Conservation (phyloP, 2,113 vertebrate species). For the Epinephelus cyanopodus region DNA sequence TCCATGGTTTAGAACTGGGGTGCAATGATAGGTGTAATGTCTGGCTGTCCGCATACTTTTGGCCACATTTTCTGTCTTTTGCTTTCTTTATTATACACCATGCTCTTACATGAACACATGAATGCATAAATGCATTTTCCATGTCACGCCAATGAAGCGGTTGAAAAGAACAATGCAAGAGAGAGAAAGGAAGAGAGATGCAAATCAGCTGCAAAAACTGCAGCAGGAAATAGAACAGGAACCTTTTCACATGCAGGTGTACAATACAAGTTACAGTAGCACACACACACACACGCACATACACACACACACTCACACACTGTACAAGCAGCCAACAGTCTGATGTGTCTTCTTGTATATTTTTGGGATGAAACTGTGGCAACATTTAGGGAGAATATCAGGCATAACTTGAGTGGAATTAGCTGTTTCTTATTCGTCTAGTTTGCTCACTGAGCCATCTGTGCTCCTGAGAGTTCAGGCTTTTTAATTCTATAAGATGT, state of each 20-base stretch:
- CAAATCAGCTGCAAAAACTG: conserved; percentile 40
- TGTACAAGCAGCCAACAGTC: background rate
- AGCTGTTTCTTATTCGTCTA: conserved; percentile 24
- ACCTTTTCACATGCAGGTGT: conserved; percentile 33
- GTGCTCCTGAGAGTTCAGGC: conserved; percentile 42
- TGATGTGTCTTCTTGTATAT: background rate
- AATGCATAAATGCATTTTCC: background rate
- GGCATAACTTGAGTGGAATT: background rate
- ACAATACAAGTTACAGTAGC: background rate
- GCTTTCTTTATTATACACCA: too few species aligned
- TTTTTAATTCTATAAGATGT: conserved; percentile 64
- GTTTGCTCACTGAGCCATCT: conserved; percentile 62
- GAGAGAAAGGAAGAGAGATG: conserved; percentile 33
- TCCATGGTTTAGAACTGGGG: too few species aligned
- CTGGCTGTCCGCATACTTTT: background rate
- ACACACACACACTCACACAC: conserved; percentile 14
- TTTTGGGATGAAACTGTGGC: background rate
- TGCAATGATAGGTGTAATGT: too few species aligned
- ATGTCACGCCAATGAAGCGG: background rate
- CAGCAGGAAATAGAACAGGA: conserved; percentile 52
- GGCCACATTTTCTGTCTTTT: background rate
- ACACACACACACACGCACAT: conserved; percentile 13
- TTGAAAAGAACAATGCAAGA: background rate
- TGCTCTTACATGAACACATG: too few species aligned
- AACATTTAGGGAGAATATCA: background rate